Conservation (phyloP, 2,888 invertebrate species). For the Tinea pellionella region DNA sequence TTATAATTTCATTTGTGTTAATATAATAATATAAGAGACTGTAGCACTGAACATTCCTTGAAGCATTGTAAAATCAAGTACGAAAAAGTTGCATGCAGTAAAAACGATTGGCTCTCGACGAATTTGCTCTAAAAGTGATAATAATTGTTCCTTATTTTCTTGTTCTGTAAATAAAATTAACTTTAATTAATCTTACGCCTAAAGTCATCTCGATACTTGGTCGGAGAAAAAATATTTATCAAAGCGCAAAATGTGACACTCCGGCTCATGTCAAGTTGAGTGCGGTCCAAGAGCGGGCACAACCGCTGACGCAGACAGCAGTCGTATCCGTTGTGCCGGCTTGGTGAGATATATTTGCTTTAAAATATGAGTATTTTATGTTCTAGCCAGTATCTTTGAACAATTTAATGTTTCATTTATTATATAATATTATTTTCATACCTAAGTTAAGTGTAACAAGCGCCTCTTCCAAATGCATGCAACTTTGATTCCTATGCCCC, state of each 20-base stretch:
- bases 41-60: slow-evolving; percentile 8
- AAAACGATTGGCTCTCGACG: slow-evolving; percentile 7
- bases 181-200: background rate
- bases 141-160: background rate
- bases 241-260: too few relatives aligned
- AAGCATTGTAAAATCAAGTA: slow-evolving; percentile 5
- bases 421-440: background rate
- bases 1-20: slow-evolving; percentile 1
- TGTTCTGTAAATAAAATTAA: background rate
- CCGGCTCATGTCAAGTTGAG: too few relatives aligned
- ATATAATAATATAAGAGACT: slow-evolving; percentile 7
- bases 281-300: too few relatives aligned
- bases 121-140: slow-evolving; percentile 16
- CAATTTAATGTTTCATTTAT: too few relatives aligned
- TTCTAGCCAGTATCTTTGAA: too few relatives aligned
- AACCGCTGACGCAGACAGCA: too few relatives aligned
- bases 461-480: background rate
- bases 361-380: too few relatives aligned
- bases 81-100: slow-evolving; percentile 4
- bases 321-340: too few relatives aligned
- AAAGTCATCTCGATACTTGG: too few relatives aligned
- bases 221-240: too few relatives aligned
- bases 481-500: background rate
- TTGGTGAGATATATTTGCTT: too few relatives aligned
- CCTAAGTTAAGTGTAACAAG: background rate